Conservation (phyloP, 2,797 vertebrate genomes). For the Australoheros facetus region DNA sequence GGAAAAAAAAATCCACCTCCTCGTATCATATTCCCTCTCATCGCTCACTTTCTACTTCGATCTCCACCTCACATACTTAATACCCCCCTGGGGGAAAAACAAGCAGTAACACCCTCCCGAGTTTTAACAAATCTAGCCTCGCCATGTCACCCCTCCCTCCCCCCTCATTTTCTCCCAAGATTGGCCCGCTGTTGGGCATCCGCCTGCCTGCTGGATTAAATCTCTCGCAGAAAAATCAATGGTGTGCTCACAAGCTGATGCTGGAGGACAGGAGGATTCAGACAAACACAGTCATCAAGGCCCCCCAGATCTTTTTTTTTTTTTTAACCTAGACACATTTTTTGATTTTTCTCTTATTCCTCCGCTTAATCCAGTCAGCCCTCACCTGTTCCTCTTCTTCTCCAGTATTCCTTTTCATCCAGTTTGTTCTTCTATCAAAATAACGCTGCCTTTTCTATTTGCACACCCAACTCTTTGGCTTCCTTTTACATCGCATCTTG, state of each 20-base stretch:
- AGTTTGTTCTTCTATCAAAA: conserved; percentile 11
- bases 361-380: conserved; percentile 16
- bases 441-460: neutral
- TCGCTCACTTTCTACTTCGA: conserved; percentile 45
- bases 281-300: conserved; percentile 57
- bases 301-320: conserved; percentile 1
- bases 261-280: conserved; percentile 53
- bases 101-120: conserved; percentile 50
- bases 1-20: conserved; percentile 25
- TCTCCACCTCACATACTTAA: conserved; percentile 54
- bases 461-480: neutral
- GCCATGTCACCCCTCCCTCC: conserved; percentile 8
- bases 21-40: conserved; percentile 59
- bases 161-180: conserved; percentile 31
- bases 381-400: neutral
- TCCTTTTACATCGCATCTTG: neutral
- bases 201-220: conserved; percentile 68
- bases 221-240: conserved; percentile 74
- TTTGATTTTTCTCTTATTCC: conserved; percentile 12
- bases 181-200: conserved; percentile 44
- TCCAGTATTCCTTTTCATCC: neutral
- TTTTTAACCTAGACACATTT: neutral
- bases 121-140: conserved; percentile 58
- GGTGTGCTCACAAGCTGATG: conserved; percentile 52
- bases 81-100: conserved; percentile 53